Evolutionary conservation across 2,113 vertebrate genomes (phyloP), one percentile per base, ranked within the genome.

Genomic region (Indri indri): DNA sequence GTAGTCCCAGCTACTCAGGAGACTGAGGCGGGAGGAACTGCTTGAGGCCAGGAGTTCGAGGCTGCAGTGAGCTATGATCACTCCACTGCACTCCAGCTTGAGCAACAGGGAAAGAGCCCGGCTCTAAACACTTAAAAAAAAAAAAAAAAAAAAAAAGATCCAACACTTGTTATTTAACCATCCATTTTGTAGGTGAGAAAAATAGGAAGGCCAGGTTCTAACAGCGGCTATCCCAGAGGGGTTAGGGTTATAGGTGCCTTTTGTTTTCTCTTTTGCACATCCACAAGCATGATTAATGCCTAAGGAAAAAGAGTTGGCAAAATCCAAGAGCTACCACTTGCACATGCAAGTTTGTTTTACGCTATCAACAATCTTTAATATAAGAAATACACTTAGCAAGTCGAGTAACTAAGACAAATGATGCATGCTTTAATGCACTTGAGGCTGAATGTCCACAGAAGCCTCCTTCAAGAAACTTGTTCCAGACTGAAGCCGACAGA

Each of bases 391-490:
- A 37, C 18, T 32, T 13, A 27, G 73, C 32, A 32, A 81, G 25
- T 2, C 10, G 2, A 37, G 50, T 27, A 8, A n/a, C 20, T 7
- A 14, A 37, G 40, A 34, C 20, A 61, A 37, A 37, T 4, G 1
- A 3, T 1, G 22, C 7, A 12, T 16, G 16, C 32, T 27, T 27
- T 14, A 42, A 6, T 2, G 68, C 47, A 6, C 34, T 16, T 16
- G 18, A 45, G 34, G 34, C 86, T n/a, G 17, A 50, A 7, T 0
- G 52, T 20, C 66, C 74, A 54, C 0, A 0, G 0, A 16, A 13
- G 47, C 37, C 45, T n/a, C 45, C 59, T n/a, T 22, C 6, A 0
- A 40, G 52, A 80, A 12, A 50, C 37, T 2, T 6, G 14, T 40
- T 70, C n/a, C 20, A 59, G 63, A 25, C 34, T 9, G 3, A 32